Percentiles rank a stretch among this genome's conserved stretches.
These are phyloP conservation scores for Dermatemys mawii DNA, from an alignment of 2,113 vertebrate species.

Conservation along the genomic window DNA sequence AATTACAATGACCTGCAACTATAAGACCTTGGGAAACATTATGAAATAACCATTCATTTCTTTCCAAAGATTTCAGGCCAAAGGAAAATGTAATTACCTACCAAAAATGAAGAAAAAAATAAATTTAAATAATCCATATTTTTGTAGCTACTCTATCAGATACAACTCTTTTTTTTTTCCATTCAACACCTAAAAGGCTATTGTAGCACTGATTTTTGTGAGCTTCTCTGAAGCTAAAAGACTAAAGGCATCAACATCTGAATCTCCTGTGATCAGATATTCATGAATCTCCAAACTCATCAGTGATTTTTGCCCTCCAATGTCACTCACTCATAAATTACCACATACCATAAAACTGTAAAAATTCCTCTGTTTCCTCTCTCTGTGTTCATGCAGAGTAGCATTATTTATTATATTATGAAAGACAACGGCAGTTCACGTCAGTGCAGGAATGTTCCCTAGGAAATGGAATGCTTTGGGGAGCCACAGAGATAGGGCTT, in stretches of 20 bases:
- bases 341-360: slow-evolving; percentile 61
- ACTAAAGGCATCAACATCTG: neutral
- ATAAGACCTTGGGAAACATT: neutral
- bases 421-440: slow-evolving; percentile 57
- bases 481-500: slow-evolving; percentile 6
- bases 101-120: neutral
- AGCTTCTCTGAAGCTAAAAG: slow-evolving; percentile 7
- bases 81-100: neutral
- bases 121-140: neutral
- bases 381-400: slow-evolving; percentile 53
- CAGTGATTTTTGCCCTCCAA: slow-evolving; percentile 17
- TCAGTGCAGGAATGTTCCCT: slow-evolving; percentile 63
- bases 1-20: neutral
- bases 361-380: slow-evolving; percentile 50
- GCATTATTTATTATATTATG: neutral
- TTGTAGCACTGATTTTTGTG: slow-evolving; percentile 18
- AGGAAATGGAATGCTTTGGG: slow-evolving; percentile 49
- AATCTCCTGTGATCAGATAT: slow-evolving; percentile 1
- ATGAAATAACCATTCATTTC: neutral
- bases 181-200: neutral
- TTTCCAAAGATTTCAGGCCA: neutral
- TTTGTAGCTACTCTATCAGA: neutral
- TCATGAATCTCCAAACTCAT: neutral
- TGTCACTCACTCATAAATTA: slow-evolving; percentile 13
- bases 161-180: neutral